Conservation (phyloP, 2,797 vertebrate species). For the Hippocampus kuda region DNA sequence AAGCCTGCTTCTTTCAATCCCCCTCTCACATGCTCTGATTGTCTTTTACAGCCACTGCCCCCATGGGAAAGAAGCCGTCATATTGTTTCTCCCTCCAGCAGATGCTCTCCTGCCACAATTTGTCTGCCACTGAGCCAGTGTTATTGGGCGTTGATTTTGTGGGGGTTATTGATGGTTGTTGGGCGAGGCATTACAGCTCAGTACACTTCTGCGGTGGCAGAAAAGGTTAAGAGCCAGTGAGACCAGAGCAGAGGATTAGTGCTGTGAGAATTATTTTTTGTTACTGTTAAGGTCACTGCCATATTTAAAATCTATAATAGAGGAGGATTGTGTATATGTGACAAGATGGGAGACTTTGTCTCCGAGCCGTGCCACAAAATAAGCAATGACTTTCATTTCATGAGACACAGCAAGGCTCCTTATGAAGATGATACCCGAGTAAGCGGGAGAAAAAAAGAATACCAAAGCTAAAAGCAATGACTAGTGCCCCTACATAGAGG, state of each 20-base stretch:
- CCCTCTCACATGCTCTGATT: conserved; percentile 45
- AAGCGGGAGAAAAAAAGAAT: conserved; percentile 28
- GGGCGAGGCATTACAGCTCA: conserved; percentile 25
- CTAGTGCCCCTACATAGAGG: conserved; percentile 31
- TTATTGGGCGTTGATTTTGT: conserved; percentile 49
- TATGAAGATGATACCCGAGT: conserved; percentile 21
- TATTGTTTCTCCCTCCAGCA: conserved; percentile 60
- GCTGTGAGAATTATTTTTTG: conserved; percentile 58
- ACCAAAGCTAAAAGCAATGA: conserved; percentile 38
- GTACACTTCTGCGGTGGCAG: conserved; percentile 43
- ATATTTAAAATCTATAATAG: conserved; percentile 57
- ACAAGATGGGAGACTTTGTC: conserved; percentile 40
- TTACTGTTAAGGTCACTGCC: conserved; percentile 63
- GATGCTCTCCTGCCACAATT: conserved; percentile 59
- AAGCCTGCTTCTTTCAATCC: conserved; percentile 41
- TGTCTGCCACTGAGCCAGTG: conserved; percentile 57
- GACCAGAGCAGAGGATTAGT: conserved; percentile 55
- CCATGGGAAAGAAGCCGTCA: conserved; percentile 48
- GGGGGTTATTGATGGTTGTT: not conserved
- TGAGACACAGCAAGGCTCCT: conserved; percentile 35
- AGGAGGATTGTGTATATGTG: conserved; percentile 29
- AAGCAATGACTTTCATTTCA: conserved; percentile 46
- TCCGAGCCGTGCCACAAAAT: conserved; percentile 27
- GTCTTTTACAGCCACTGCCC: conserved; percentile 59
- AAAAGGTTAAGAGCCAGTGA: conserved; percentile 59